Base-by-base conservation (phyloP, 2,888 invertebrate species). In the Tachina fera region DNA sequence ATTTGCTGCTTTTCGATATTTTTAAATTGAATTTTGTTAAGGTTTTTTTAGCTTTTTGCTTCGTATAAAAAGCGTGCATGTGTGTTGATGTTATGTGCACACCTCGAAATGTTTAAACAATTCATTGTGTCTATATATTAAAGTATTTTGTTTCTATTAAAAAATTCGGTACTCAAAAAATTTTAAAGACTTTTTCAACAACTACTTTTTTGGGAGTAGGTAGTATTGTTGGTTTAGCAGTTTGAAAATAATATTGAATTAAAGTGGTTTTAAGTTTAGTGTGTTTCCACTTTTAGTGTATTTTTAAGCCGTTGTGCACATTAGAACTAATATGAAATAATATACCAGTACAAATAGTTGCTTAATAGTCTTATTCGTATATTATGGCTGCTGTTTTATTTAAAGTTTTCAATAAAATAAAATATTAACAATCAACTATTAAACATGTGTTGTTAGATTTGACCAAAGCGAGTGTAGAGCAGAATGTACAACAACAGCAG, bases 41-140 rank as follows among this genome's bases (percentile, higher is more conserved):
- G 22, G 14, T 60, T 67, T 16, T 60, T 68, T n/a, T 19, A 31
- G 6, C 10, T 9, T 5, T 43, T 56, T 68, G 61, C 70, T 67
- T 60, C 56, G 10, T 47, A 39, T 61, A 72, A 72, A 80, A 72
- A 80, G 41, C 80, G 65, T 76, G 82, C 76, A 82, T 76, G 61
- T 81, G 76, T 61, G 71, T 77, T 71, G 76, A 65, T 85, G 74
- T 78, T 82, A 78, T 79, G 82, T 85, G 85, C 85, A 85, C 85
- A 78, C 85, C 85, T 85, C 78, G 68, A 85, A 82, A 85, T 76
- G 53, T 60, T 74, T 41, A 22, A 77, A 70, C 16, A 78, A 70
- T 70, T 70, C 45, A 19, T 51, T 41, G n/a, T 19, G 14, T 58
- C 10, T 51, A 41, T 16, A 60, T 39, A 22, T 43, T 60, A 1